Base-by-base conservation (phyloP, 2,888 invertebrate species). In the Punctoribates punctum region DNA sequence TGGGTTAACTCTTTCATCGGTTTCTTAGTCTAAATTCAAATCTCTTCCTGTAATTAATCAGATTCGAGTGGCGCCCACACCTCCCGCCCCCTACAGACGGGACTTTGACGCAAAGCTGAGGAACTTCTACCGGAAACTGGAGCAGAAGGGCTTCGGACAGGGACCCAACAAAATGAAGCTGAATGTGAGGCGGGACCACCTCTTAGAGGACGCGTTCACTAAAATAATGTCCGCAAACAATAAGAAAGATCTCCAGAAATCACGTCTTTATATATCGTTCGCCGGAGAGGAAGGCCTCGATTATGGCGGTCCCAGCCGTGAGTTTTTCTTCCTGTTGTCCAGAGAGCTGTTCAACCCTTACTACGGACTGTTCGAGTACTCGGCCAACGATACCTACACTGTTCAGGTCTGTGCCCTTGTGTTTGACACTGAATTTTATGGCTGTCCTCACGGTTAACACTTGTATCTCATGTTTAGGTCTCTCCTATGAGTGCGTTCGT, bases 261-360 rank as follows among this genome's bases (percentile, higher is more conserved):
- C 94, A 79, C 94, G 96, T 82, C 87, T 98, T 42, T 95, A 94
- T 82, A 95, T 98, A 25, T 89, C 93, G 15, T 87, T 87, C 81
- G 84, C 84, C 75, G 94, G 95, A 73, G 98, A 98, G 83, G 96
- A 97, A 84, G 97, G 96, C 42, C 86, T 98, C 77, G 98, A 98
- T 86, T 98, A 98, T 84, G 97, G 98, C 65, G 98, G 98, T 0
- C 97, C 97, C 1, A 96, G 96, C 15, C 87, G 96, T 38, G 98
- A 98, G 86, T 96, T 98, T 86, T 98, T 98, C 88, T 97, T 96
- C 85, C 88, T 98, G 38, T 87, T 98, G n/a, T 97, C 96, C 0
- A 87, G 97, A 75, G 96, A 98, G 84, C 88, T 98, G 13, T 98
- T 98, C 86, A 97, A 98, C 87, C 98, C 98, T 0, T 97, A 97